These are phyloP conservation scores for Sarcophaga caerulescens DNA, from an alignment of 2,888 invertebrate species.

Conservation along the genomic window DNA sequence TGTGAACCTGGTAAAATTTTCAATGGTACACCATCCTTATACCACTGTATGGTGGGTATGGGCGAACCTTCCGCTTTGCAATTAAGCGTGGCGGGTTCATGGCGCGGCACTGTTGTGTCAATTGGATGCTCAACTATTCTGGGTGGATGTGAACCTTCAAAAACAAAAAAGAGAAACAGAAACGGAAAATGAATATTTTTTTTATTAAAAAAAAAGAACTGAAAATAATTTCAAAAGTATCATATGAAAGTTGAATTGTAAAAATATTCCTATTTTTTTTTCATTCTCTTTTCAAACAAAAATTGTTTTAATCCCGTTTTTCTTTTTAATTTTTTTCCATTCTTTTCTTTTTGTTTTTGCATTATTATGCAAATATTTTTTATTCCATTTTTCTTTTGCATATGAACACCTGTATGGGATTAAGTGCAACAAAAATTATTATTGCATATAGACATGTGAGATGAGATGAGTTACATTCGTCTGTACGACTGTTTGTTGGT, in stretches of 20 bases:
- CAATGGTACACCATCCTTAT: constrained; percentile 85
- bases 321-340: not conserved
- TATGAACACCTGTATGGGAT: constrained; percentile 64
- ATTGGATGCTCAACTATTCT: constrained; percentile 95
- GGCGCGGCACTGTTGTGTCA: constrained; percentile 93
- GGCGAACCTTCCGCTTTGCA: constrained; percentile 94
- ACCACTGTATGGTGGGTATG: constrained; percentile 91
- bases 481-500: not conserved
- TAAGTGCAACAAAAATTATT: constrained; percentile 52
- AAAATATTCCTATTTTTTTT: constrained; percentile 15
- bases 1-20: constrained; percentile 86
- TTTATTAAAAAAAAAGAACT: too few species aligned
- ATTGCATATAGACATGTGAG: not conserved
- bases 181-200: not conserved
- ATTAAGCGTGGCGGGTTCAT: constrained; percentile 95
- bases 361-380: constrained; percentile 37
- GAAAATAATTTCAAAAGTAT: not conserved
- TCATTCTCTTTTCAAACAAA: constrained; percentile 20
- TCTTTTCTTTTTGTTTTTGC: constrained; percentile 13
- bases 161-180: constrained; percentile 36
- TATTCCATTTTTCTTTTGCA: constrained; percentile 40
- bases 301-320: constrained; percentile 50
- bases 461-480: not conserved
- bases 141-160: constrained; percentile 85
- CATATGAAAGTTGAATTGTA: constrained; percentile 19